phyloP scores from a whole-genome alignment of 2,888 invertebrate genomes.

The Eumerus sabulonum region DNA sequence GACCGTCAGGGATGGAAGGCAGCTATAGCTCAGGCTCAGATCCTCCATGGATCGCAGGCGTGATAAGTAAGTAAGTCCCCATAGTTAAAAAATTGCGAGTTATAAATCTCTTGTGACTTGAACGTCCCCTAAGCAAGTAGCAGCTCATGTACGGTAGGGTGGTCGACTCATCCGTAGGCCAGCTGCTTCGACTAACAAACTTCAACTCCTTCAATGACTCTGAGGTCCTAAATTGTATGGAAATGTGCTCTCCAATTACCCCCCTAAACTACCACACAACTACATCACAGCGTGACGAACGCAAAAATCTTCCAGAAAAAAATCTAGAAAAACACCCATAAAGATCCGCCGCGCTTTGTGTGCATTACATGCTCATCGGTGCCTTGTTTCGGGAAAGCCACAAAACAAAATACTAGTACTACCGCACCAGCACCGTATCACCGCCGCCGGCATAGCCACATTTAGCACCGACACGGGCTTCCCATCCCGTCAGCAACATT shows the following conservation, averaged over 20 bases:
- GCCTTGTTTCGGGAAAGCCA: slow-evolving; percentile 28
- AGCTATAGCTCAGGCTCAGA: no score
- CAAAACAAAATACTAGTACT: slow-evolving; percentile 27
- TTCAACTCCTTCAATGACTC: no score
- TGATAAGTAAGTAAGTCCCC: no score
- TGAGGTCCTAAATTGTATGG: no score
- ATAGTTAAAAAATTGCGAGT: no score
- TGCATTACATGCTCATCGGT: slow-evolving; percentile 30
- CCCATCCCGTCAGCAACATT: slow-evolving; percentile 12
- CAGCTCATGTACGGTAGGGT: neutral
- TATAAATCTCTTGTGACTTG: neutral
- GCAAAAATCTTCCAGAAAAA: slow-evolving; percentile 11
- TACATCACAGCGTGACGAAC: slow-evolving; percentile 26
- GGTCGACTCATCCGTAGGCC: neutral
- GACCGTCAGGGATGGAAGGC: no score
- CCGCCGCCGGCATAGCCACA: no score
- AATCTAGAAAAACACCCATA: slow-evolving; percentile 28
- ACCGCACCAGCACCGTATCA: no score
- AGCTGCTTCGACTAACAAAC: no score
- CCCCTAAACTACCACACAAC: slow-evolving; percentile 25
- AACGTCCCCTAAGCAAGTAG: no score
- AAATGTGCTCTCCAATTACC: slow-evolving; percentile 29
- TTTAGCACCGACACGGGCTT: slow-evolving; percentile 6
- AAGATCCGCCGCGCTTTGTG: slow-evolving; percentile 26
- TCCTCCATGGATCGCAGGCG: no score